Evolutionary conservation across 2,888 invertebrate genomes (phyloP).

Genomic region (Aspidiotus destructor): DNA sequence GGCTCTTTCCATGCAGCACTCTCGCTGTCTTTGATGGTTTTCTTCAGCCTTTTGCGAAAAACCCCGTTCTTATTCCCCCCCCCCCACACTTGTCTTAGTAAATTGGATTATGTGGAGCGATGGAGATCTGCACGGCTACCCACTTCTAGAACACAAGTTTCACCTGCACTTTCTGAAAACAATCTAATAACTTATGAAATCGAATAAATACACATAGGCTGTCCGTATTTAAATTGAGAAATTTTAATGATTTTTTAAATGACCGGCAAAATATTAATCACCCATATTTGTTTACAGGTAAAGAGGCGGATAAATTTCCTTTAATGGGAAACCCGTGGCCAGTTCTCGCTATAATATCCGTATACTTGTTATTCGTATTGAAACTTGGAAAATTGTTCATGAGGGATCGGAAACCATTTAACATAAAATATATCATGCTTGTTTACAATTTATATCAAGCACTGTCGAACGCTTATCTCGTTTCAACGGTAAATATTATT

Average conservation of each 20-base stretch:
- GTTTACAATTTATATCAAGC: conserved; percentile 37
- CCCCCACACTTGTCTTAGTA: too few relatives aligned
- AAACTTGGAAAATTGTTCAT: conserved; percentile 36
- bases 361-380: conserved; percentile 36
- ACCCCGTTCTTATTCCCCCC: too few relatives aligned
- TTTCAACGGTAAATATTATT: conserved; percentile 34
- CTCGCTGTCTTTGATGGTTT: too few relatives aligned
- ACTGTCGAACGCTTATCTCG: conserved; percentile 36
- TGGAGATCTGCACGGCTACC: too few relatives aligned
- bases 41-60: too few relatives aligned
- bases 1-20: too few relatives aligned
- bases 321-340: conserved; percentile 36
- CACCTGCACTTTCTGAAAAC: too few relatives aligned
- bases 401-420: conserved; percentile 35
- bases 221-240: neutral
- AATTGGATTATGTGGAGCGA: too few relatives aligned
- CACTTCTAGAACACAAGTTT: too few relatives aligned
- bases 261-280: neutral
- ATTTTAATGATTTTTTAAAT: neutral
- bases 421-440: conserved; percentile 36
- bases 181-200: neutral
- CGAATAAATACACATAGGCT: neutral
- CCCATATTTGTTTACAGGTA: conserved; percentile 33
- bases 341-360: conserved; percentile 31
- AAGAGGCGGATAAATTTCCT: conserved; percentile 36